Conservation (phyloP, 2,797 vertebrate genomes). For the Parauchenoglanis punctatus region DNA sequence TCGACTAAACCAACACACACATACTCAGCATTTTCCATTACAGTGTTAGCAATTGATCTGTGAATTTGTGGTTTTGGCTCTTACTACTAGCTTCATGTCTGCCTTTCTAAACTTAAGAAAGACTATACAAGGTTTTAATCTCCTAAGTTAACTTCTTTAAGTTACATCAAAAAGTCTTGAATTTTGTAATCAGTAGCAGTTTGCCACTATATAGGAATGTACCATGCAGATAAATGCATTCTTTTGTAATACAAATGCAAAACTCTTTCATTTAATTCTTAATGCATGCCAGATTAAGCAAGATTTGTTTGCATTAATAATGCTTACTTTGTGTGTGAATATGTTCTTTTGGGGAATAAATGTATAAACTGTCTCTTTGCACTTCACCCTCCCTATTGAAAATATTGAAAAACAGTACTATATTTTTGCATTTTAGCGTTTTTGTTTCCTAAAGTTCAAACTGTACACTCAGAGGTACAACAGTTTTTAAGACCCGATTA, state of each 20-base stretch:
- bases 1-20: background rate
- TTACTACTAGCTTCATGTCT: background rate
- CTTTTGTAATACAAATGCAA: background rate
- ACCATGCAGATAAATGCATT: background rate
- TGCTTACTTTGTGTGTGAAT: background rate
- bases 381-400: background rate
- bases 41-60: background rate
- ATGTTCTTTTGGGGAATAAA: background rate
- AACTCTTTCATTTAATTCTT: background rate
- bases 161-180: background rate
- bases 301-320: background rate
- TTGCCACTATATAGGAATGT: background rate
- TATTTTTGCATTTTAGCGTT: background rate
- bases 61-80: background rate
- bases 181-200: background rate
- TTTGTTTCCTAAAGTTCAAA: background rate
- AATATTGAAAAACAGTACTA: background rate
- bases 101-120: background rate
- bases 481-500: background rate
- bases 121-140: background rate
- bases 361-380: background rate
- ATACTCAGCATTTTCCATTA: background rate
- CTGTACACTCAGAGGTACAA: background rate
- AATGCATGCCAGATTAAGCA: background rate
- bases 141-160: background rate